These are phyloP conservation scores for Callimorpha dominula DNA, from an alignment of 2,888 invertebrate species.

Conservation along the genomic window DNA sequence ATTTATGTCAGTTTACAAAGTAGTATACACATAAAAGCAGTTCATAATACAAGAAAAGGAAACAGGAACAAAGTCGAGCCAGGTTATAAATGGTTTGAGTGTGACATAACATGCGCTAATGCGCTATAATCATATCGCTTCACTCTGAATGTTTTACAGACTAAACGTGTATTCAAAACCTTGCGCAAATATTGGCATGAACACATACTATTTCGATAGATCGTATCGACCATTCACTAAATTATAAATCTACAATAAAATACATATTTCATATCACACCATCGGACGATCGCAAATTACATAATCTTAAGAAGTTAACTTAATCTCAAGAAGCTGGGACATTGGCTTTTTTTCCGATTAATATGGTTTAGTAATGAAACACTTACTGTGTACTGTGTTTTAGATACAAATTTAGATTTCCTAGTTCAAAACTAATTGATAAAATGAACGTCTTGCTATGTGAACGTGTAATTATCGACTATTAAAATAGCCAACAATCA, in stretches of 20 bases:
- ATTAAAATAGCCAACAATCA: slow-evolving; percentile 31
- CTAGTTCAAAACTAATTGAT: slow-evolving; percentile 13
- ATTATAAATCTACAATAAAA: slow-evolving; percentile 18
- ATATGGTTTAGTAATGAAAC: slow-evolving; percentile 3
- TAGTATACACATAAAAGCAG: not conserved
- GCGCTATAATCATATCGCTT: slow-evolving; percentile 5
- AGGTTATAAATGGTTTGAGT: slow-evolving; percentile 9
- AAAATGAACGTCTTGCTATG: slow-evolving; percentile 14
- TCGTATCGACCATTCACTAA: slow-evolving; percentile 12
- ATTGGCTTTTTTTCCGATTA: slow-evolving; percentile 10
- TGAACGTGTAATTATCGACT: slow-evolving; percentile 17
- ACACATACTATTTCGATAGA: slow-evolving; percentile 12
- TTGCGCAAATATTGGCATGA: slow-evolving; percentile 13
- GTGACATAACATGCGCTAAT: slow-evolving; percentile 9
- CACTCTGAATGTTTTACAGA: slow-evolving; percentile 5
- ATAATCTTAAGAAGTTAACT: slow-evolving; percentile 14
- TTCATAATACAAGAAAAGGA: not conserved
- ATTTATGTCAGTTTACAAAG: not conserved
- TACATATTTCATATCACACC: slow-evolving; percentile 14
- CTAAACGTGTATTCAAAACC: slow-evolving; percentile 3
- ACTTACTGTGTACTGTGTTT: not conserved
- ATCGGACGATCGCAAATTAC: slow-evolving; percentile 17
- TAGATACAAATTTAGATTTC: slow-evolving; percentile 1
- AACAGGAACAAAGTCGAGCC: not conserved
- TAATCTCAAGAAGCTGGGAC: slow-evolving; percentile 10